Evolutionary conservation across 2,113 vertebrate species (phyloP).

Genomic region (Junco hyemalis): DNA sequence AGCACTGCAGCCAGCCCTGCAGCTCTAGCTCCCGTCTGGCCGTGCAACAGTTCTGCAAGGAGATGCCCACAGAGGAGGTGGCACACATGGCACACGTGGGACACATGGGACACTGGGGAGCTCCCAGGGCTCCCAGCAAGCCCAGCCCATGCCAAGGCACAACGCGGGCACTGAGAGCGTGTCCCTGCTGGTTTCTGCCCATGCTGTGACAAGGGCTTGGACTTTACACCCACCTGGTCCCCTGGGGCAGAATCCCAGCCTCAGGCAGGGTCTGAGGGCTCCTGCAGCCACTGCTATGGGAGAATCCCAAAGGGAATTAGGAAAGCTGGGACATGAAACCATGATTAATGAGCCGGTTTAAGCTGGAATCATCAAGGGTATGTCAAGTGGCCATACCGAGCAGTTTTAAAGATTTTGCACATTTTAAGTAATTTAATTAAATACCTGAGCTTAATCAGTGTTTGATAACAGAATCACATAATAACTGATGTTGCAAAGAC

Average conservation of each 20-base stretch:
- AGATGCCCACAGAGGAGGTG: fast-evolving
- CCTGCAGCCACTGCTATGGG: background rate
- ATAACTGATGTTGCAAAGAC: background rate
- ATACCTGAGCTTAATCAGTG: background rate
- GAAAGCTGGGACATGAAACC: background rate
- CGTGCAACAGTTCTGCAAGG: no score
- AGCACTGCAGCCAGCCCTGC: background rate
- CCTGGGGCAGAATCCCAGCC: background rate
- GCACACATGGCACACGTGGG: fast-evolving
- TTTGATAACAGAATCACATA: background rate
- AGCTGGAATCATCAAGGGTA: background rate
- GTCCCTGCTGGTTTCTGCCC: background rate
- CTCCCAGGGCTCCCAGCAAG: background rate
- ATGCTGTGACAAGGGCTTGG: background rate
- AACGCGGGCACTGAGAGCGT: fast-evolving
- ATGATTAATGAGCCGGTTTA: background rate
- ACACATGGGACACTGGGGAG: background rate
- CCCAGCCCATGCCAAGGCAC: background rate
- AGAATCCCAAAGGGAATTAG: background rate
- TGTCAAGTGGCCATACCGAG: background rate
- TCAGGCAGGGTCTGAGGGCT: background rate
- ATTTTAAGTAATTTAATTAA: background rate
- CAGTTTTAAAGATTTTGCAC: background rate
- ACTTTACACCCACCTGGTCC: background rate
- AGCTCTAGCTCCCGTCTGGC: background rate